Evolutionary conservation across 2,797 vertebrate species (phyloP), one percentile per base, ranked within the genome.

Genomic region (Discoglossus pictus): DNA sequence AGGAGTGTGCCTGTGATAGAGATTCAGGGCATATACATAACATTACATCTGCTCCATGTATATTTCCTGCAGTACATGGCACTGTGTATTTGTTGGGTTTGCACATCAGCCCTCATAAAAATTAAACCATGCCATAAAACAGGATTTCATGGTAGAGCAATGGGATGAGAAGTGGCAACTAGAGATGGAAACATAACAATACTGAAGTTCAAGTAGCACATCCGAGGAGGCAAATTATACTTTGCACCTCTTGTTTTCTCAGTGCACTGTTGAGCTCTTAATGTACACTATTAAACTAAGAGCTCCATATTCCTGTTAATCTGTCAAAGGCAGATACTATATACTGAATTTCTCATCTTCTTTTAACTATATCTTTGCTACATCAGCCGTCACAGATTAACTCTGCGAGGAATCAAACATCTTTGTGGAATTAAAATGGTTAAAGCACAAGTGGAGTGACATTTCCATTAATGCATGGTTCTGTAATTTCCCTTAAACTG

Each of bases 251-350:
- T 43, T 40, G 39, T 54, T 18, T 55, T 51, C 10, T 56, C 10
- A 13, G 39, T 39, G 43, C n/a, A 48, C 52, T 55, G 17, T 25
- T 63, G 42, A 13, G 10, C 42, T 62, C 42, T 50, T 38, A 58
- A 64, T 58, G 52, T 51, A 58, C 66, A 55, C 43, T 54, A 71
- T 83, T 84, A 83, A 73, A 78, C 65, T 73, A 51, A 82, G 76
- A 82, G 68, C 73, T 74, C 80, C 73, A 74, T 78, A 77, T 83
- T 80, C 79, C 80, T 82, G 75, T 83, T 83, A 79, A 68, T 75
- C 58, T 81, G 63, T 84, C 80, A 82, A 82, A 86, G 80, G 78
- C 78, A 67, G 83, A 86, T 83, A 79, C 21, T 62, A 81, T 82
- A 82, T 79, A 73, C 78, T 79, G 67, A 76, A 86, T 87, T 82